A percentile compares a stretch with the other conserved stretches of the same genome.
These are phyloP conservation scores for Fissipunctia ypsillon DNA, from an alignment of 2,888 invertebrate species.

Conservation along the genomic window DNA sequence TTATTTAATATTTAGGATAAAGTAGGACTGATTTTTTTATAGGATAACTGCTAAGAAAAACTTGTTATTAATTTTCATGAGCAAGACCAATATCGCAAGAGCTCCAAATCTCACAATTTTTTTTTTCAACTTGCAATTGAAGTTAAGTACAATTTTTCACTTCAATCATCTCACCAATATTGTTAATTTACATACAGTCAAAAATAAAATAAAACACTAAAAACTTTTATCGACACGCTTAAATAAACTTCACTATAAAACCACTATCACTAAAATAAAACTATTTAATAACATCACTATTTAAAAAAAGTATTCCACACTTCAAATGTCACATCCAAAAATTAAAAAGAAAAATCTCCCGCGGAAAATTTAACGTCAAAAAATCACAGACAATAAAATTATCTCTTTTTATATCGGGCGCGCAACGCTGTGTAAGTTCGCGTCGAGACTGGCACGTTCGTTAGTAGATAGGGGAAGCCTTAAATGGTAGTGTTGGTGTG, in stretches of 20 bases:
- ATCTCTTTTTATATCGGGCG: constrained; percentile 72
- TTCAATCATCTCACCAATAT: constrained; percentile 48
- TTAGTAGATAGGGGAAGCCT: constrained; percentile 73
- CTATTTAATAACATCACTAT: constrained; percentile 6
- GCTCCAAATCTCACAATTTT: constrained; percentile 34
- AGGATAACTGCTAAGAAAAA: neutral
- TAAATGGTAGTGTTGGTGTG: constrained; percentile 73
- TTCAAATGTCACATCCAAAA: constrained; percentile 10
- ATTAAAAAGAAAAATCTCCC: constrained; percentile 30
- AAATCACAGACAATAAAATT: constrained; percentile 47
- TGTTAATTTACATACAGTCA: neutral
- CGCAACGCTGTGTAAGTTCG: constrained; percentile 74
- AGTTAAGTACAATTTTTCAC: constrained; percentile 5
- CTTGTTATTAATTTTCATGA: constrained; percentile 5
- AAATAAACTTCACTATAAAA: constrained; percentile 39
- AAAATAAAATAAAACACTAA: constrained; percentile 2
- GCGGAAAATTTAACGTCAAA: constrained; percentile 49
- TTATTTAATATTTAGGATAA: neutral
- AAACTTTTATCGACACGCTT: constrained; percentile 21
- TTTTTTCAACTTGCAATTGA: constrained; percentile 8
- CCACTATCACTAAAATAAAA: constrained; percentile 28
- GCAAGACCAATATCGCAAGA: constrained; percentile 41
- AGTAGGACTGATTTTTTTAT: neutral
- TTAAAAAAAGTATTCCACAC: constrained; percentile 3
- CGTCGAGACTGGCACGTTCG: constrained; percentile 78